A percentile compares a stretch with the other conserved stretches of the same genome.
Evolutionary conservation across 2,888 invertebrate genomes (phyloP).

Genomic region (Eueremaeus valkanovi): DNA sequence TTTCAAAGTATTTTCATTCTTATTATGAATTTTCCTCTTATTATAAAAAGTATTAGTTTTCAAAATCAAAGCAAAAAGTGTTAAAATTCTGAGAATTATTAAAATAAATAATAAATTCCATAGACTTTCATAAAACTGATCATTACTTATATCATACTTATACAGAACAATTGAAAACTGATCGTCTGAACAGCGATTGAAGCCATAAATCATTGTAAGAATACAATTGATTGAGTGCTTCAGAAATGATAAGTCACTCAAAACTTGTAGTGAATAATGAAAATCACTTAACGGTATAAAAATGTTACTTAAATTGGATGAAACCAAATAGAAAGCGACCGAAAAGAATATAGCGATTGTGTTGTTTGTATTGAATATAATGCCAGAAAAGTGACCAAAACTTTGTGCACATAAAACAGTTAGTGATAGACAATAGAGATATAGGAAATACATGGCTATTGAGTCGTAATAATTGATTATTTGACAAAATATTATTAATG

Average conservation of each 20-base stretch:
- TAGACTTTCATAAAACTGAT: constrained; percentile 4
- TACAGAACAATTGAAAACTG: constrained; percentile 14
- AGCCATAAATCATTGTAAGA: constrained; percentile 27
- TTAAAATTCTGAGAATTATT: constrained; percentile 3
- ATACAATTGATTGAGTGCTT: not conserved
- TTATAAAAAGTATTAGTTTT: too few relatives aligned
- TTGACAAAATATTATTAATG: not conserved
- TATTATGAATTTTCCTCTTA: too few relatives aligned
- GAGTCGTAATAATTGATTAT: constrained; percentile 22
- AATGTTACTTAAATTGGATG: not conserved
- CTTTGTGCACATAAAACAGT: not conserved
- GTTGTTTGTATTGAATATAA: constrained; percentile 9
- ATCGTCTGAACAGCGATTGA: constrained; percentile 20
- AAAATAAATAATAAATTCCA: not conserved
- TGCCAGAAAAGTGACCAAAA: constrained; percentile 26
- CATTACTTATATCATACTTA: constrained; percentile 7
- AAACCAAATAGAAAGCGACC: constrained; percentile 14
- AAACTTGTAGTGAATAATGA: not conserved
- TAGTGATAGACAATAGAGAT: not conserved
- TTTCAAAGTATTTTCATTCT: too few relatives aligned
- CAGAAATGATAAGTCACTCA: not conserved
- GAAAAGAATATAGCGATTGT: constrained; percentile 12
- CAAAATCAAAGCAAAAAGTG: not conserved
- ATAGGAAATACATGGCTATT: not conserved
- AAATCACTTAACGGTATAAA: not conserved